Percentiles rank a stretch among this genome's conserved stretches.
Conservation (phyloP, 2,113 vertebrate species). For the Nymphicus hollandicus region DNA sequence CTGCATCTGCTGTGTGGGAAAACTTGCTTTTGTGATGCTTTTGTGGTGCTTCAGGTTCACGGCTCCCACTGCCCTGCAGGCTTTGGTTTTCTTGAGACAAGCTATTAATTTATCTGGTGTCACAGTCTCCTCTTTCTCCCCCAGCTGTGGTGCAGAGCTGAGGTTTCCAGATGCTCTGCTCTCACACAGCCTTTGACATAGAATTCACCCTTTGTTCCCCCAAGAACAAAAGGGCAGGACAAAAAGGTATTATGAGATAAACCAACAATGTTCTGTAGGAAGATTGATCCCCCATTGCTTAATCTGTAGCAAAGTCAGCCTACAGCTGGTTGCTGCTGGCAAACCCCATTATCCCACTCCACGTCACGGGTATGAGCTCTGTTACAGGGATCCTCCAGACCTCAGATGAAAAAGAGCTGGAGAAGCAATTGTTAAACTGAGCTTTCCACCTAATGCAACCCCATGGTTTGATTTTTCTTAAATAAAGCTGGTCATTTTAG, state of each 20-base stretch:
- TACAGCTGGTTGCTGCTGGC: background rate
- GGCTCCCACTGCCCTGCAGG: background rate
- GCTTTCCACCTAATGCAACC: background rate
- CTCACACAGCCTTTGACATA: background rate
- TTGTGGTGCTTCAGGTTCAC: background rate
- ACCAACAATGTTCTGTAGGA: background rate
- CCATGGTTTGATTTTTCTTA: background rate
- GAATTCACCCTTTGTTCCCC: constrained; percentile 30
- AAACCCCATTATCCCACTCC: background rate
- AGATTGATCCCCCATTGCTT: background rate
- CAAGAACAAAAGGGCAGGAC: constrained; percentile 17
- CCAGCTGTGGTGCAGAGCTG: background rate
- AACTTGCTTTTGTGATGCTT: background rate
- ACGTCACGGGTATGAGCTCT: background rate
- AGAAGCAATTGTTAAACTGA: background rate
- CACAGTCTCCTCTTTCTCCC: background rate
- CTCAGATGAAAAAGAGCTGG: background rate
- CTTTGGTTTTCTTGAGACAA: background rate
- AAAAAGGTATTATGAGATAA: constrained; percentile 34
- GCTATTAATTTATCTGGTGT: background rate
- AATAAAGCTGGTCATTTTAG: background rate
- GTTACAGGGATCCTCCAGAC: background rate
- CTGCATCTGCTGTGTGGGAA: background rate
- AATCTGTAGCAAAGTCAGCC: background rate
- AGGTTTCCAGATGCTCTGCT: background rate